Evolutionary conservation across 2,888 invertebrate species (phyloP), one percentile per base, ranked within the genome.

Genomic region (Endotricha flammealis): DNA sequence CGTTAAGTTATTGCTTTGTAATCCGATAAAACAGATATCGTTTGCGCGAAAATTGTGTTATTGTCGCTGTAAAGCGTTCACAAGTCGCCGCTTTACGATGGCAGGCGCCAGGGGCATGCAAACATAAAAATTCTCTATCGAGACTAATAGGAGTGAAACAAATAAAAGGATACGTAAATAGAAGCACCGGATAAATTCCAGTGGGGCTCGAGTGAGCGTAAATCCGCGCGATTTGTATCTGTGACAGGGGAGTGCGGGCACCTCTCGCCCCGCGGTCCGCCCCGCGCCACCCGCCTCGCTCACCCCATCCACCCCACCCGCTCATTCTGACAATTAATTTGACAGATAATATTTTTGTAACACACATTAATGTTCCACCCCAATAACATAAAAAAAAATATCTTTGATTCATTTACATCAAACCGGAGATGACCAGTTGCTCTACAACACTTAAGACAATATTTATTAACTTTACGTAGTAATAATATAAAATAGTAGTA

Each of bases 221-320:
- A 87, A 87, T 87, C 87, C 87, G 76, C 73, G 79, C 87, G 86
- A 87, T 87, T 87, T 87, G 87, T 87, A 85, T 87, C 86, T 74
- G 79, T 81, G 85, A 83, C 86, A 82, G 76, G 42, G 72, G 74
- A 59, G 72, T 65, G 64, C 64, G 68, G 66, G 69, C 58, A 51
- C 46, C 47, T 51, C 50, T 42, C 43, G 43, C 44, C 40, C 37
- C 42, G 40, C 48, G 38, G 34, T 25, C 46, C 53, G 48, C 45
- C 41, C 43, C 36, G 43, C 38, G 46, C 32, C 48, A 41, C 40
- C 53, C 48, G 41, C 49, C 39, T 24, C n/a, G 27, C 49, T 31
- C 41, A 28, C 29, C 36, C 50, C 20, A 3, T 42, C 44, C 22
- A 33, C 27, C 33, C 49, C 48, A 34, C 43, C 46, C 50, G 48